Base-by-base conservation (phyloP, 2,113 vertebrate genomes). In the Chloropsis cyanopogon region DNA sequence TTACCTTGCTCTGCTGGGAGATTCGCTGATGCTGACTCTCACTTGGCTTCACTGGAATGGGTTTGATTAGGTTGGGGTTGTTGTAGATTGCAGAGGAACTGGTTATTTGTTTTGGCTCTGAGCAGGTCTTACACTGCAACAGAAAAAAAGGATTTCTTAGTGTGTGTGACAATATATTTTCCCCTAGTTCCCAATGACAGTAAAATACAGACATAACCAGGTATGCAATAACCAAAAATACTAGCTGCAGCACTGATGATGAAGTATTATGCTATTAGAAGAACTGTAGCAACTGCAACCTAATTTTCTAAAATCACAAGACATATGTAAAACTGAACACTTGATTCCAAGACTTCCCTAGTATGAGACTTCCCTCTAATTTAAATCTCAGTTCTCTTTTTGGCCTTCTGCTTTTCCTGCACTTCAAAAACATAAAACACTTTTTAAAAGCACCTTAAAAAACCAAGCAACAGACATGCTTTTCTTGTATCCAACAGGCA, bases 1-100 rank as follows among this genome's bases (percentile, higher is more conserved):
- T 56, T 95, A 98, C 98, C 98, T 98, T 98, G 95, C 79, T 66
- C 64, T 96, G 96, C 44, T 86, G 95, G 70, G 95, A 87, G 81
- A 63, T 2, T 12, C n/a, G 61, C 39, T 97, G 98, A 3, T 97
- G 97, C 64, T 97, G 97, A 18, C 72, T 95, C 56, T 98, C 98
- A 35, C 90, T 97, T 2, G 98, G 98, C 95, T 99, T 99, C 86
- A 99, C 98, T 24, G 99, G 99, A 71, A 99, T 99, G 13, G 99
- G 99, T 92, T 99, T 99, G 97, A 99, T 99, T 47, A 99, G 97
- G 97, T 99, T 98, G 70, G 99, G 98, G 95, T 99, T 99, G 97
- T 97, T 98, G 60, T 97, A 98, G 71, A 99, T 98, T 73, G 98
- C 98, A 63, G 98, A 99, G 33, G 98, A 98, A 68, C 98, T 98